phyloP scores from a whole-genome alignment of 1,140 invertebrate species.

The Rhagoletis zephyria region DNA sequence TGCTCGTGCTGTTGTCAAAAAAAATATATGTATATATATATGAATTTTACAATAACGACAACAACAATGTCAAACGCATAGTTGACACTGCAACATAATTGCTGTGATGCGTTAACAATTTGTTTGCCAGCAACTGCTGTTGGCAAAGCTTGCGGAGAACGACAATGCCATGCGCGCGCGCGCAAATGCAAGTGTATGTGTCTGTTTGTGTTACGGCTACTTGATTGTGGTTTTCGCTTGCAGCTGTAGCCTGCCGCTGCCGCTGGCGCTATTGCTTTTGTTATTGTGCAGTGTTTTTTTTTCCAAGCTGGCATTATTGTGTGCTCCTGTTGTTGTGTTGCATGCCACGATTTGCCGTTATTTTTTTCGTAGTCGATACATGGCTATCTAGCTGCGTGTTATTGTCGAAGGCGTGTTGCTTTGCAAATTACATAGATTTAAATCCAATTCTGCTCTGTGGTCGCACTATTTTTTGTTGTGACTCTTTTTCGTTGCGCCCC shows the following conservation, averaged over 20 bases:
- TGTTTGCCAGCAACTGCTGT: slow-evolving; percentile 22
- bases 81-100: slow-evolving; percentile 10
- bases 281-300: neutral
- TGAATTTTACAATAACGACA: neutral
- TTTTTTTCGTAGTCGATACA: neutral
- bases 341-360: neutral
- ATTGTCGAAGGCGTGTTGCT: neutral
- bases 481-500: neutral
- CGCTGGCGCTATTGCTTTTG: neutral
- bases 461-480: slow-evolving; percentile 2
- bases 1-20: neutral
- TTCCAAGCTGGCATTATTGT: neutral
- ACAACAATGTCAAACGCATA: slow-evolving; percentile 10
- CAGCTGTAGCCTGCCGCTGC: neutral
- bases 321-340: neutral
- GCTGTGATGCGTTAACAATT: slow-evolving; percentile 45
- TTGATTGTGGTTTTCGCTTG: slow-evolving; percentile 18
- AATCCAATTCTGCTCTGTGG: neutral
- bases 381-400: neutral
- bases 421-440: neutral
- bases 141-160: slow-evolving; percentile 17
- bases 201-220: neutral
- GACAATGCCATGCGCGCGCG: neutral
- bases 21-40: no score
- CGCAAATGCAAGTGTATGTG: neutral